Percentiles rank a stretch among this genome's conserved stretches.
Evolutionary conservation across 2,113 vertebrate genomes (phyloP).

Genomic region (Engystomops pustulosus): DNA sequence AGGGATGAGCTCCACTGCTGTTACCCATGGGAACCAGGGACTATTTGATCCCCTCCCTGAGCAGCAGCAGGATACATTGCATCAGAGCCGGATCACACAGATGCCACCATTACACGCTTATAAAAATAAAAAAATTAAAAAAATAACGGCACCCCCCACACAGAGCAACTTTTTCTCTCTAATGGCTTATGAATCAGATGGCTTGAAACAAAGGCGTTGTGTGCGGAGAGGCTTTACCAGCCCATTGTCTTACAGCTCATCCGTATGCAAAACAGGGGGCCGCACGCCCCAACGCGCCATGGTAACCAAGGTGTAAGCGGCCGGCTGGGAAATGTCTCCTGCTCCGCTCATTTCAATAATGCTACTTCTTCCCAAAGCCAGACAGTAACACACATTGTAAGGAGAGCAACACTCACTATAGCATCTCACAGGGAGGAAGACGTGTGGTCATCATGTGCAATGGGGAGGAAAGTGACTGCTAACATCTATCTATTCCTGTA

Average conservation of each 20-base stretch:
- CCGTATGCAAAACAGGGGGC: constrained; percentile 73
- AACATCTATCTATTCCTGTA: too few relatives aligned
- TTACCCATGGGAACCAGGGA: constrained; percentile 62
- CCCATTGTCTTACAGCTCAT: constrained; percentile 72
- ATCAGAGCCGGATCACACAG: not conserved
- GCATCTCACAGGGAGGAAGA: not conserved
- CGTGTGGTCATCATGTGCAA: not conserved
- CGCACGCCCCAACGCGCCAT: constrained; percentile 70
- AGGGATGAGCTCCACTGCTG: accelerated
- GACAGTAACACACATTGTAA: constrained; percentile 77
- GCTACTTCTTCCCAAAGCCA: constrained; percentile 69
- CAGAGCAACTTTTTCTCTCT: constrained; percentile 21
- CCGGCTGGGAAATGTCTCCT: constrained; percentile 69
- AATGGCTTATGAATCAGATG: constrained; percentile 66
- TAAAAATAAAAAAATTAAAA: not conserved
- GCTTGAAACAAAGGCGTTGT: constrained; percentile 73
- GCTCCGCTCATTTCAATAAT: constrained; percentile 76
- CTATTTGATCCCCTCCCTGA: constrained; percentile 41
- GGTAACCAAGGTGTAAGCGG: constrained; percentile 71
- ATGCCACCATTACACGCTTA: constrained; percentile 11
- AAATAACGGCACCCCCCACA: not conserved
- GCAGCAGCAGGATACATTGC: constrained; percentile 39
- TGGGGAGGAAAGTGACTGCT: not conserved
- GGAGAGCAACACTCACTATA: constrained; percentile 15
- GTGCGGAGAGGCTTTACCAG: constrained; percentile 68